phyloP scores from a whole-genome alignment of 2,888 invertebrate genomes.

The Mystacides longicornis region DNA sequence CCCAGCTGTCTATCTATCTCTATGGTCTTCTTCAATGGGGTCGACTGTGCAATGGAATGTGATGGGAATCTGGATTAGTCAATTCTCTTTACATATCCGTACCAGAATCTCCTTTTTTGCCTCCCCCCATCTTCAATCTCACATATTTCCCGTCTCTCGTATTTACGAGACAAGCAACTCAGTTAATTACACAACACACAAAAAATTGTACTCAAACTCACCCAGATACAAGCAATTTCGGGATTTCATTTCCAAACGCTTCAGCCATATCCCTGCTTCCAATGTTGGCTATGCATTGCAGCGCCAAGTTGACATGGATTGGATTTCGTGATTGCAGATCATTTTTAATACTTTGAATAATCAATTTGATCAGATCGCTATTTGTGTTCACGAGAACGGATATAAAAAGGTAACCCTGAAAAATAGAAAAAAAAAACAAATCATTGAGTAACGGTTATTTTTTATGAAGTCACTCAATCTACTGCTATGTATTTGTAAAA shows the following conservation, averaged over 20 bases:
- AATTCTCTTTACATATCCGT: too few species aligned
- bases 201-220: constrained; percentile 32
- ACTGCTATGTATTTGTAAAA: too few species aligned
- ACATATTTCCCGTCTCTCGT: too few species aligned
- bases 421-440: neutral
- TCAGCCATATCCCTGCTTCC: constrained; percentile 99
- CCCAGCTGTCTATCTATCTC: too few species aligned
- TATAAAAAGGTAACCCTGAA: constrained; percentile 96
- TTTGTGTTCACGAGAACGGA: constrained; percentile 98
- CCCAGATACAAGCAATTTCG: constrained; percentile 96
- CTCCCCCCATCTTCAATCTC: too few species aligned
- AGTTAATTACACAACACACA: too few species aligned
- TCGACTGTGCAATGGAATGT: too few species aligned
- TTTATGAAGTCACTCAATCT: too few species aligned
- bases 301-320: constrained; percentile 94
- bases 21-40: too few species aligned
- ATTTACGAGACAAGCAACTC: too few species aligned
- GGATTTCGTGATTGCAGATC: constrained; percentile 95
- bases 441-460: neutral
- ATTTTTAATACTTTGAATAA: constrained; percentile 98
- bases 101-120: too few species aligned
- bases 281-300: constrained; percentile 99
- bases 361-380: constrained; percentile 97
- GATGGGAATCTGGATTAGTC: too few species aligned
- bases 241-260: constrained; percentile 96